These are phyloP conservation scores for Prosapia bicincta DNA, from an alignment of 2,888 invertebrate species.

Conservation along the genomic window DNA sequence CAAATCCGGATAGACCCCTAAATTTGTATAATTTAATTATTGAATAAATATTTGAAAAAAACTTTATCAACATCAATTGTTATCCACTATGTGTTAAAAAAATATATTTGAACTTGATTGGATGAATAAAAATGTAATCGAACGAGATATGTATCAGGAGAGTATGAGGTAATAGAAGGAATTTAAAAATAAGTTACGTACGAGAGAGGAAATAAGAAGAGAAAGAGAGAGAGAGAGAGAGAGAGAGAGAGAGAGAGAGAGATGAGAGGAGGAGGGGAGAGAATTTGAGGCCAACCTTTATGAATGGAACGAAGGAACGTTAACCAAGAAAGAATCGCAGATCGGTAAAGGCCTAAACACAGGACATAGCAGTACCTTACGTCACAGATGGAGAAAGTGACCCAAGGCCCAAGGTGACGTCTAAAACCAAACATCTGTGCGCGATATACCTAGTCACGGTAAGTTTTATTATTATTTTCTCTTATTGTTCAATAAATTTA, in stretches of 20 bases:
- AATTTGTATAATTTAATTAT: too few species aligned
- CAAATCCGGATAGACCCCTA: too few species aligned
- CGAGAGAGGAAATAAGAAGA: too few species aligned
- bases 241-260: neutral
- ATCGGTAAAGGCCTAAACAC: neutral
- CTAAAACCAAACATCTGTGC: neutral
- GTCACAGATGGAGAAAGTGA: neutral
- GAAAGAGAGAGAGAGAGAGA: too few species aligned
- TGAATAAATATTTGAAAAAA: too few species aligned
- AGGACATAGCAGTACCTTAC: neutral
- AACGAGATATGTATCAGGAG: too few species aligned
- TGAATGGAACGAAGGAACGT: neutral
- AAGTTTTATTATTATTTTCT: neutral
- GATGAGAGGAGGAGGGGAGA: neutral
- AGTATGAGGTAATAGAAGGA: too few species aligned
- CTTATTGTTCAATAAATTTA: neutral
- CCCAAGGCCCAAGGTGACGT: neutral
- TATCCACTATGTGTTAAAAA: too few species aligned
- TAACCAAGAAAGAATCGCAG: neutral
- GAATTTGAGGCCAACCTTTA: neutral
- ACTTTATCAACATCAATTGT: too few species aligned
- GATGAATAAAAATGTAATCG: too few species aligned
- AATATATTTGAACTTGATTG: too few species aligned
- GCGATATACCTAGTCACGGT: neutral
- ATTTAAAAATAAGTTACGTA: too few species aligned